phyloP scores from a whole-genome alignment of 2,797 vertebrate species.

The Orientallactaga sibirica region DNA sequence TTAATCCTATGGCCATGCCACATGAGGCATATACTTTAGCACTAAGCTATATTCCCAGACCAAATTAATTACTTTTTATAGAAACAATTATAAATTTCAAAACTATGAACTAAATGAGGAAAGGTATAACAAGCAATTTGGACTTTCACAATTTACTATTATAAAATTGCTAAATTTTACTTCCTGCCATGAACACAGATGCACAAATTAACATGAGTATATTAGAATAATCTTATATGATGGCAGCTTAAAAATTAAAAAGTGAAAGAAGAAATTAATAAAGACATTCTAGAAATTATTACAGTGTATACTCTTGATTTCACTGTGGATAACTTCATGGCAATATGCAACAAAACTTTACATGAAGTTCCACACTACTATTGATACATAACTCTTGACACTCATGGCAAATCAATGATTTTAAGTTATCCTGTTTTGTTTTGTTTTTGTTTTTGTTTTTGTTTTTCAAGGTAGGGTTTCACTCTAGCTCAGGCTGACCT shows the following conservation, averaged over 20 bases:
- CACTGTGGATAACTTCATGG: neutral
- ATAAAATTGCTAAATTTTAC: neutral
- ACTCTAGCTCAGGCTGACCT: no score
- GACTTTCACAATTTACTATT: neutral
- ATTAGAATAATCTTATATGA: neutral
- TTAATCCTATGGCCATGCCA: neutral
- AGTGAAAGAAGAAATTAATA: neutral
- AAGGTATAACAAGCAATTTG: neutral
- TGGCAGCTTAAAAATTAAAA: neutral
- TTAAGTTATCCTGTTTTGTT: no score
- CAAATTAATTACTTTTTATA: neutral
- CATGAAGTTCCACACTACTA: neutral
- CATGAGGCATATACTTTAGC: neutral
- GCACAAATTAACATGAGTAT: neutral
- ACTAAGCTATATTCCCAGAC: neutral
- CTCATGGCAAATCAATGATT: no score
- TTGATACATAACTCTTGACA: neutral
- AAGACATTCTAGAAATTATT: neutral
- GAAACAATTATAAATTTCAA: slow-evolving; percentile 40
- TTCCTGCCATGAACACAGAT: neutral
- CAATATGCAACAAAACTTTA: slow-evolving; percentile 31
- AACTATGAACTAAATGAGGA: neutral
- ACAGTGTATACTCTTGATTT: neutral
- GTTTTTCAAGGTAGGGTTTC: no score
- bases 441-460: no score